A percentile compares a stretch with the other conserved stretches of the same genome.
Conservation (phyloP, 1,140 invertebrate genomes). For the Neocloeon triangulifer region DNA sequence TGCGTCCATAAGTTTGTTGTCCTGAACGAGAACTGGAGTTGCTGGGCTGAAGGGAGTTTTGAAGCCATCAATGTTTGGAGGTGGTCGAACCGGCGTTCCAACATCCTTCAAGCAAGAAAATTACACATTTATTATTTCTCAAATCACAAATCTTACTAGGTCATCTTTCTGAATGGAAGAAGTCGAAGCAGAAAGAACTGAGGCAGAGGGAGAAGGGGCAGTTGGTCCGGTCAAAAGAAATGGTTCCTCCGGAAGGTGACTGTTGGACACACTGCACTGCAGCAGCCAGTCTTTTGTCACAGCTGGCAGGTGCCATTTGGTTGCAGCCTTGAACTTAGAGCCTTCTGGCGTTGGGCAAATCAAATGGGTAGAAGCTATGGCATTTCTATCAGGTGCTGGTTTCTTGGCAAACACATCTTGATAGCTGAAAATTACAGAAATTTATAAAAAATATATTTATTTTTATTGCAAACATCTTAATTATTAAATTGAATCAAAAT, state of each 20-base stretch:
- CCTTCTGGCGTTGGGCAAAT: conserved; percentile 45
- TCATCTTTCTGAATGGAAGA: background rate
- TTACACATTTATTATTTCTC: background rate
- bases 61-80: conserved; percentile 12
- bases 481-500: conserved; percentile 7
- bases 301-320: conserved; percentile 57
- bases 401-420: conserved; percentile 38
- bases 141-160: too few species aligned
- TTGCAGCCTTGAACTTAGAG: conserved; percentile 58
- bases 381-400: conserved; percentile 21
- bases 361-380: conserved; percentile 43
- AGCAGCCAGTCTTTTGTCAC: conserved; percentile 55
- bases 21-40: background rate
- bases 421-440: conserved; percentile 15
- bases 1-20: background rate
- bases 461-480: conserved; percentile 2
- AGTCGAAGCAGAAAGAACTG: conserved; percentile 11
- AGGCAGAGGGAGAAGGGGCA: too few species aligned
- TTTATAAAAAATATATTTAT: conserved; percentile 1
- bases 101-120: conserved; percentile 10
- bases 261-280: conserved; percentile 31
- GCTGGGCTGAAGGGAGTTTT: conserved; percentile 3
- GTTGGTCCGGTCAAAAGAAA: conserved; percentile 35
- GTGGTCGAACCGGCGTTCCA: background rate
- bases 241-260: conserved; percentile 25